Base-by-base conservation (phyloP, 2,888 invertebrate genomes). In the Trichogramma evanescens region DNA sequence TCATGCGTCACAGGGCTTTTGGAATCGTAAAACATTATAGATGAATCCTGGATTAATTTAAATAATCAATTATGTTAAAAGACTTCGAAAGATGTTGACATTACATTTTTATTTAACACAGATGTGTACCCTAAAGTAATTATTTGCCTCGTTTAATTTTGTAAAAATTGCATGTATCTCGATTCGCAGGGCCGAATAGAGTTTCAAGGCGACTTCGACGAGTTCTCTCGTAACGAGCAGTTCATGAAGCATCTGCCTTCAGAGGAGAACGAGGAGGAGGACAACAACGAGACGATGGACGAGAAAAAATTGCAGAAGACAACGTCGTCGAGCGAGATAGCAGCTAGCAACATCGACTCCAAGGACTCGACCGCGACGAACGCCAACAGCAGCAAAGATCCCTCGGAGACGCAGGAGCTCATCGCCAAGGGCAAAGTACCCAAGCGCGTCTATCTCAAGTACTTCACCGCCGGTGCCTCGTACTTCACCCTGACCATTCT, bases 381-480 rank as follows among this genome's bases (percentile, higher is more conserved):
- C 26, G 61, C 66, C 13, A 41, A 39, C 2, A 9, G 48, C 2
- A 38, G 39, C 8, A 58, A 73, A 8, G 84, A 84, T 4, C 61
- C 63, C 4, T 41, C 45, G 40, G 85, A 88, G 77, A 82, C 83
- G 0, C 84, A 83, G 40, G 88, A 89, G 73, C 73, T 85, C 10
- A 81, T 85, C 73, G 85, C 82, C 66, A 83, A 82, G 72, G 90
- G 90, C 71, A 80, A 81, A n/a, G 80, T 87, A 39, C 80, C 85
- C 0, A 80, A 82, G 46, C 80, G 81, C 0, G 81, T 88, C 44
- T 92, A 90, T 72, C 72, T 78, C 69, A 79, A 85, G 65, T 92
- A 91, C 77, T 86, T 89, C 73, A 82, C 80, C 62, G 84, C 88
- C 3, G 91, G 91, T 53, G 85, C 83, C 4, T 82, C 84, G 40